Percentiles rank a stretch among this genome's conserved stretches.
phyloP scores from a whole-genome alignment of 2,797 vertebrate genomes.

The Coccyzus lansbergi region DNA sequence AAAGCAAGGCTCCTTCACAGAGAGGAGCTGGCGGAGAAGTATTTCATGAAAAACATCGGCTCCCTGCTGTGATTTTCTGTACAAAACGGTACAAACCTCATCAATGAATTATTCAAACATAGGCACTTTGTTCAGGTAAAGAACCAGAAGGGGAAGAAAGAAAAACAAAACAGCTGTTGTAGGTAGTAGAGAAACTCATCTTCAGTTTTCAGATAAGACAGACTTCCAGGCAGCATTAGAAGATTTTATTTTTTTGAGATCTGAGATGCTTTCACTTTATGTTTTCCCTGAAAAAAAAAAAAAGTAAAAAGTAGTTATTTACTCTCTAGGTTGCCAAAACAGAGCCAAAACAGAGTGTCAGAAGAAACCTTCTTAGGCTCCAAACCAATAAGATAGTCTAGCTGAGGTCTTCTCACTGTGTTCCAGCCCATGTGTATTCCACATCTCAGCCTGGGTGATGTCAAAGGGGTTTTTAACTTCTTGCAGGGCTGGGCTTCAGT shows the following conservation, averaged over 20 bases:
- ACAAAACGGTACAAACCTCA: slow-evolving; percentile 30
- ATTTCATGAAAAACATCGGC: neutral
- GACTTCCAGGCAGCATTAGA: neutral
- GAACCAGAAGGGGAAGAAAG: neutral
- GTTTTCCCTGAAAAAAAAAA: no score
- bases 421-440: neutral
- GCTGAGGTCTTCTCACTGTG: neutral
- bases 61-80: slow-evolving; percentile 18
- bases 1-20: neutral
- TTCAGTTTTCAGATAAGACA: neutral
- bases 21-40: neutral
- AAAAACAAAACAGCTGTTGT: neutral
- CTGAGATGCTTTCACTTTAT: neutral
- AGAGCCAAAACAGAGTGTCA: neutral
- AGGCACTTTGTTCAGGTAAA: neutral
- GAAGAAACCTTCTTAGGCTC: neutral
- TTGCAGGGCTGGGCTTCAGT: neutral
- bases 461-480: neutral
- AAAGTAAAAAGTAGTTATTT: neutral
- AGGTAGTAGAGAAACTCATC: neutral
- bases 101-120: slow-evolving; percentile 33
- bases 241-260: neutral
- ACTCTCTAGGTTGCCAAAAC: no score
- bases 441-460: neutral
- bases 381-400: neutral